Evolutionary conservation across 2,113 vertebrate species (phyloP).

Genomic region (Sylvilagus bachmani): DNA sequence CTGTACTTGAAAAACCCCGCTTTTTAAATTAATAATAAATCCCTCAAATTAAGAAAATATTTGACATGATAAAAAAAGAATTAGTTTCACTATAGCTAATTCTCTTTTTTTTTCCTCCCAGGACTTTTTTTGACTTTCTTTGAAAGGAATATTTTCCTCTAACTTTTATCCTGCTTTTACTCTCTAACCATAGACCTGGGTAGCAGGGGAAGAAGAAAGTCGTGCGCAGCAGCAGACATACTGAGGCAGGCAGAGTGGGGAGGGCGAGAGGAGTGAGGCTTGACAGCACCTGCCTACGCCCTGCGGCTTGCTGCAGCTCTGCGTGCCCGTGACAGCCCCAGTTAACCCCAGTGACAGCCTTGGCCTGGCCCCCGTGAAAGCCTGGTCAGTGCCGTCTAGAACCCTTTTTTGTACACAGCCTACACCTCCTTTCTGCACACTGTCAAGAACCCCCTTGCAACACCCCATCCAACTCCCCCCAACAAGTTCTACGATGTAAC

Average conservation of each 20-base stretch:
- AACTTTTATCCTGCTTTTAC: neutral
- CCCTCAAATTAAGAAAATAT: conserved; percentile 64
- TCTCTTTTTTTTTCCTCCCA: neutral
- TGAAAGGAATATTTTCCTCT: neutral
- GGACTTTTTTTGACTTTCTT: neutral
- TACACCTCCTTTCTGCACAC: too few species aligned
- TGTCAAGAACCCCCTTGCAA: too few species aligned
- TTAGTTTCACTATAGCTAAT: conserved; percentile 56
- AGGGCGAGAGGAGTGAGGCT: too few species aligned
- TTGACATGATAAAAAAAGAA: conserved; percentile 54
- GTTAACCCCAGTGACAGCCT: too few species aligned
- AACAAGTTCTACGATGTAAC: too few species aligned
- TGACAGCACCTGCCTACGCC: too few species aligned
- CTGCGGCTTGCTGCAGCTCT: too few species aligned
- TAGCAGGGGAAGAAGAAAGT: neutral
- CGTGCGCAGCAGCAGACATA: neutral
- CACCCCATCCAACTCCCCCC: too few species aligned
- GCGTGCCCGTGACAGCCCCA: too few species aligned
- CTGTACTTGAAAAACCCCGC: conserved; percentile 21
- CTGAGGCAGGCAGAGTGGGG: neutral
- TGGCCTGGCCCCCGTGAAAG: too few species aligned
- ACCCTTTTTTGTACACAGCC: too few species aligned
- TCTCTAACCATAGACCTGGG: neutral
- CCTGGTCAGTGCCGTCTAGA: too few species aligned
- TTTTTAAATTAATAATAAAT: conserved; percentile 72